Percentiles rank a stretch among this genome's conserved stretches.
Evolutionary conservation across 2,113 vertebrate genomes (phyloP).

Genomic region (Podiceps cristatus): DNA sequence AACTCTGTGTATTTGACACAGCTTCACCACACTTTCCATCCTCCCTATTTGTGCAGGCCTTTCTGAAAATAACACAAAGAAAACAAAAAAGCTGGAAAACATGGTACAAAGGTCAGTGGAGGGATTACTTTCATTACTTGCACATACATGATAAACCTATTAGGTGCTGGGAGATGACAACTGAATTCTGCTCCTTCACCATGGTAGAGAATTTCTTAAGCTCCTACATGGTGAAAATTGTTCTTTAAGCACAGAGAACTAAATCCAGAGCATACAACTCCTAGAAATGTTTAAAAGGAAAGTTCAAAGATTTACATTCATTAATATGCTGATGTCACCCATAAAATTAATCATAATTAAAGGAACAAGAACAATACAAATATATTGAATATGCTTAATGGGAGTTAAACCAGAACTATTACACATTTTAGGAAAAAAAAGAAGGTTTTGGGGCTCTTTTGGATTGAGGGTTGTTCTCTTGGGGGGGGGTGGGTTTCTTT

Average conservation of each 20-base stretch:
- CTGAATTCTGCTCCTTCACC: constrained; percentile 31
- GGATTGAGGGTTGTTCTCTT: not conserved
- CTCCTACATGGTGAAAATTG: not conserved
- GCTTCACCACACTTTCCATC: not conserved
- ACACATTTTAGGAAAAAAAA: not conserved
- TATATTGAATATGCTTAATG: not conserved
- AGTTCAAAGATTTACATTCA: not conserved
- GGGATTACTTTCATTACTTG: not conserved
- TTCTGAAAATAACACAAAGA: not conserved
- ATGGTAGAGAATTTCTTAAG: not conserved
- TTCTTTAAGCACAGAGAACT: not conserved
- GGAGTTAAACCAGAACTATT: not conserved
- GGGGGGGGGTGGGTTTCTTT: not conserved
- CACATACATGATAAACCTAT: not conserved
- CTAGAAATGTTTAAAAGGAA: not conserved
- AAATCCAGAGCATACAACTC: not conserved
- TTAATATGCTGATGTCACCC: not conserved
- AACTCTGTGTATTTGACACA: not conserved
- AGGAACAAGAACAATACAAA: not conserved
- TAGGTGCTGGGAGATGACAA: not conserved
- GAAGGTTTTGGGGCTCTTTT: not conserved
- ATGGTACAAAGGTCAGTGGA: not conserved
- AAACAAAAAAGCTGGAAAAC: not conserved
- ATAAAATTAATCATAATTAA: not conserved
- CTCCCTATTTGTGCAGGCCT: not conserved